A percentile compares a stretch with the other conserved stretches of the same genome.
These are phyloP conservation scores for Stichopus horrens DNA, from an alignment of 53 echinoderm and acorn worm genomes.

Conservation along the genomic window DNA sequence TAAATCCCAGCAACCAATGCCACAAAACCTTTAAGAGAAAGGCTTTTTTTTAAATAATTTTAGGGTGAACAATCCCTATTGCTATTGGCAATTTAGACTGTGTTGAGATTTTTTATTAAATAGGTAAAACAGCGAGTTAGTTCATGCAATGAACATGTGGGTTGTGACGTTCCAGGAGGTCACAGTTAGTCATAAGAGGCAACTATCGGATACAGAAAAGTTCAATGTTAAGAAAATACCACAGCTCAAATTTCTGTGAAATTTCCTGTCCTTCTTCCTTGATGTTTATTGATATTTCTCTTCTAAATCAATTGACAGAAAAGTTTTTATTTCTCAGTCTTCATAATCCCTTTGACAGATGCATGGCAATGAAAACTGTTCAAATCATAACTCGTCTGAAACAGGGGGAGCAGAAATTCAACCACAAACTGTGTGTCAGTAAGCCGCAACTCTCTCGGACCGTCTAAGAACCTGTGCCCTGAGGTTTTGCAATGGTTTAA, in stretches of 20 bases:
- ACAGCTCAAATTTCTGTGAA: background rate
- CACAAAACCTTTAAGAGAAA: too few species aligned
- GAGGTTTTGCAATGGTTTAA: conserved; percentile 8
- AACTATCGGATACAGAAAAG: background rate
- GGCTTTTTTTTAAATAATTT: too few species aligned
- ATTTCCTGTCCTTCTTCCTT: background rate
- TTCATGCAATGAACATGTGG: background rate
- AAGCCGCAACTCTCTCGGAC: background rate
- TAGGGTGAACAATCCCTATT: too few species aligned
- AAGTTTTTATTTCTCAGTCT: background rate
- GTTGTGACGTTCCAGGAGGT: background rate
- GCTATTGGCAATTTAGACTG: too few species aligned
- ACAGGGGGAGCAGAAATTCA: background rate
- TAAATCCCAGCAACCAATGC: too few species aligned
- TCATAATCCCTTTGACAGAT: background rate
- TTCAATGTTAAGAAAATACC: background rate
- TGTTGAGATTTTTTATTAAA: too few species aligned
- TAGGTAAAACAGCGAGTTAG: background rate
- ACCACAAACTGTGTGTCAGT: background rate
- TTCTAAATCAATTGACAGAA: background rate
- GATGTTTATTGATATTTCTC: background rate
- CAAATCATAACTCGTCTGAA: background rate
- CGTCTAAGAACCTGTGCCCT: background rate
- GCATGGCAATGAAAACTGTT: background rate
- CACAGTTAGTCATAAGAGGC: background rate